Conservation (phyloP, 1,140 invertebrate genomes). For the Pseudomyrmex dendroicus region DNA sequence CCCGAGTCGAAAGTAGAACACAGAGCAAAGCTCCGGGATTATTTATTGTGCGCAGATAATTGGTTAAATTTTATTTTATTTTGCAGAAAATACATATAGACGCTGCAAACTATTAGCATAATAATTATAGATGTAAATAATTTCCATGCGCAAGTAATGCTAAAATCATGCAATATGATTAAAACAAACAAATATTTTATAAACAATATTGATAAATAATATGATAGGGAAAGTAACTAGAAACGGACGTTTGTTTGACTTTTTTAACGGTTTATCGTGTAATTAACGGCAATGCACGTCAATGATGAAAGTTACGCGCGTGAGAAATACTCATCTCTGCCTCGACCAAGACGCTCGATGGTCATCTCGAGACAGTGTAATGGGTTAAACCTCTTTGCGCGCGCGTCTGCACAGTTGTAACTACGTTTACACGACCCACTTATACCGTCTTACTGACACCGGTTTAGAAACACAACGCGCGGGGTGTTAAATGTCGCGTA, state of each 20-base stretch:
- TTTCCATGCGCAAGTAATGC: background rate
- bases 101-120: background rate
- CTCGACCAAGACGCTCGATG: constrained; percentile 23
- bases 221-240: too few species aligned
- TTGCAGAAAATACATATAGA: background rate
- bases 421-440: constrained; percentile 46
- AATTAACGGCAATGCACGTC: constrained; percentile 5
- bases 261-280: background rate
- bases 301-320: background rate
- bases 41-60: background rate
- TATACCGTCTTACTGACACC: constrained; percentile 37
- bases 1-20: background rate
- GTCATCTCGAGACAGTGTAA: constrained; percentile 12
- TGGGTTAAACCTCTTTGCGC: background rate
- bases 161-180: background rate
- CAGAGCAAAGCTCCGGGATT: background rate
- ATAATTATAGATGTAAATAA: constrained; percentile 31
- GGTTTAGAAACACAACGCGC: constrained; percentile 16
- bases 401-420: constrained; percentile 23
- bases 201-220: too few species aligned
- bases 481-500: constrained; percentile 42
- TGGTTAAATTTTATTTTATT: constrained; percentile 6
- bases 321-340: constrained; percentile 5
- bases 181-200: background rate
- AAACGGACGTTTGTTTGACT: too few species aligned